Conservation (phyloP, 2,797 vertebrate genomes). For the Tokudaia muenninki region DNA sequence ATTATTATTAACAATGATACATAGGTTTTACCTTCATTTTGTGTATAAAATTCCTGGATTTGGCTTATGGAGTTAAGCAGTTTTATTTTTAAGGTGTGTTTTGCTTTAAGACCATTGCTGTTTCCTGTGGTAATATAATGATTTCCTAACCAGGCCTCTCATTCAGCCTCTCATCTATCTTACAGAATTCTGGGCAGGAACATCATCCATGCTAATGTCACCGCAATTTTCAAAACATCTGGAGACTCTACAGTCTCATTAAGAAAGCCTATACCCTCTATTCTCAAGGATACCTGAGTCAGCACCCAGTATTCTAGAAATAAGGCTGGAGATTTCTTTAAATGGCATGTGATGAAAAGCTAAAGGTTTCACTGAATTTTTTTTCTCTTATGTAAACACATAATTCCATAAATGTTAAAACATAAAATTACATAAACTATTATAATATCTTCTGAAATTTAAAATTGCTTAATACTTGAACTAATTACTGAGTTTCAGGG, state of each 20-base stretch:
- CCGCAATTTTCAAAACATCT: neutral
- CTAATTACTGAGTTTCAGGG: neutral
- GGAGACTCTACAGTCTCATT: neutral
- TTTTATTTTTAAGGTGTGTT: neutral
- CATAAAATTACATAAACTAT: neutral
- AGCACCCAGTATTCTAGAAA: neutral
- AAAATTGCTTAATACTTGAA: neutral
- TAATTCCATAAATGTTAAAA: neutral
- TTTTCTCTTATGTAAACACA: neutral
- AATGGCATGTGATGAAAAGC: neutral
- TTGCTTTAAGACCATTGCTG: neutral
- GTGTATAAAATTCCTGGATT: neutral
- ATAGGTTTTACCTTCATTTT: neutral
- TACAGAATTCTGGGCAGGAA: neutral
- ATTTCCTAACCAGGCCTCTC: fast-evolving
- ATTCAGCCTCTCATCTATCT: neutral
- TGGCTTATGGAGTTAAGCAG: neutral
- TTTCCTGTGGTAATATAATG: neutral
- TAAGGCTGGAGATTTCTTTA: neutral
- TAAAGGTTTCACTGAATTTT: neutral
- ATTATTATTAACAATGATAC: neutral
- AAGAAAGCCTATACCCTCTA: neutral
- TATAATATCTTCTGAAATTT: neutral
- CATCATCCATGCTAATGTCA: neutral
- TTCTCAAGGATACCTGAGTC: neutral